phyloP scores from a whole-genome alignment of 1,140 invertebrate genomes.

The Chionoecetes opilio region DNA sequence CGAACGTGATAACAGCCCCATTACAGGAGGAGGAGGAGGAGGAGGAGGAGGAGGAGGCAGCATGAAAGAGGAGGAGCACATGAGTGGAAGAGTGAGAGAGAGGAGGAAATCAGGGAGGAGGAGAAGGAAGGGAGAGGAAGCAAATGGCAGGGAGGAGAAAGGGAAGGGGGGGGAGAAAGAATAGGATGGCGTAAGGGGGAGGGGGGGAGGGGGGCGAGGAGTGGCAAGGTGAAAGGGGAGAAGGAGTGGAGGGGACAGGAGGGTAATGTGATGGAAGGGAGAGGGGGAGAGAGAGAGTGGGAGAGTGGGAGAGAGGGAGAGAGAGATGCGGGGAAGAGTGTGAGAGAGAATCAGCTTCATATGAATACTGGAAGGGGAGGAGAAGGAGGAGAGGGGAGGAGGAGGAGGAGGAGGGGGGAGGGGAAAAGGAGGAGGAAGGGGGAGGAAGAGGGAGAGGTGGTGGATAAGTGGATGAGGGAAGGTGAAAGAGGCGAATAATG shows the following conservation, averaged over 20 bases:
- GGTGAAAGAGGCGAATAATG: background rate
- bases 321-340: background rate
- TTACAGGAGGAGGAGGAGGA: slow-evolving; percentile 9
- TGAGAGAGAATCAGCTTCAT: background rate
- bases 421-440: background rate
- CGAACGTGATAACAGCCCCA: background rate
- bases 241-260: background rate
- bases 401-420: background rate
- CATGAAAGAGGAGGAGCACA: background rate
- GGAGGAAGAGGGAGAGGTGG: background rate
- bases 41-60: background rate
- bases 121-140: background rate
- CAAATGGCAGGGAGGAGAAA: background rate
- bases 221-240: background rate
- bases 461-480: background rate
- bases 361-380: background rate
- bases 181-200: background rate
- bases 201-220: background rate
- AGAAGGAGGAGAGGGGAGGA: background rate
- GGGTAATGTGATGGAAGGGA: background rate
- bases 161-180: background rate
- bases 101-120: background rate
- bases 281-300: background rate
- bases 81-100: background rate
- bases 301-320: background rate